phyloP scores from a whole-genome alignment of 2,113 vertebrate species.

The Cavia aperea region DNA sequence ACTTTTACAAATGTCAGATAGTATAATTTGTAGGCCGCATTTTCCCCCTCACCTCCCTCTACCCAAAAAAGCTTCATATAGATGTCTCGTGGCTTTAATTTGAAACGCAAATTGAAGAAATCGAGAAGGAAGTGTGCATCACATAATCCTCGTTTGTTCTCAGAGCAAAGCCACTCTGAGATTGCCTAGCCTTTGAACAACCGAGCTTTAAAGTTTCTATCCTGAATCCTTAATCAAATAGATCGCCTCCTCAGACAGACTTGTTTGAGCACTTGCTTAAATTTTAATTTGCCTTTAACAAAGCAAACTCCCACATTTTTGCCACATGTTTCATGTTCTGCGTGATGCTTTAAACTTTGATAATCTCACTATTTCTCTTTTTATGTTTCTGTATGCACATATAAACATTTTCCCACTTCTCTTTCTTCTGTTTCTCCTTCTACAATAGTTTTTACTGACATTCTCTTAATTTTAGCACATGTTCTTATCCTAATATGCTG shows the following conservation, averaged over 20 bases:
- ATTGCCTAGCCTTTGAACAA: slow-evolving; percentile 38
- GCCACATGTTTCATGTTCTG: slow-evolving; percentile 16
- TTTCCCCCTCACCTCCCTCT: not conserved
- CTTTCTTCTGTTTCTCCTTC: not conserved
- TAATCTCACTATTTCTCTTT: not conserved
- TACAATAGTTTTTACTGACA: not conserved
- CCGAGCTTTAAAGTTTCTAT: slow-evolving; percentile 52
- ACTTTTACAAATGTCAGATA: not conserved
- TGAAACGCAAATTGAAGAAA: not conserved
- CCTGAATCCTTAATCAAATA: slow-evolving; percentile 64
- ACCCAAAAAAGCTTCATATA: not conserved
- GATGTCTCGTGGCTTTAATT: not conserved
- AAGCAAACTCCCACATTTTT: slow-evolving; percentile 51
- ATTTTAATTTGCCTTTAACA: slow-evolving; percentile 62
- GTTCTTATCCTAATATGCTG: not conserved
- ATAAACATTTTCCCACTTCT: not conserved
- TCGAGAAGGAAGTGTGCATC: not conserved
- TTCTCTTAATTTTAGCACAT: not conserved
- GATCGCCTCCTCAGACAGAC: slow-evolving; percentile 53
- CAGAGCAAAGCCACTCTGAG: slow-evolving; percentile 34
- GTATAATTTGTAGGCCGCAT: not conserved
- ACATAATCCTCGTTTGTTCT: not conserved
- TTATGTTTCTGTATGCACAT: not conserved
- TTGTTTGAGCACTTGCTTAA: slow-evolving; percentile 50
- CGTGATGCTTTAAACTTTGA: not conserved